Conservation (phyloP, 2,113 vertebrate genomes). For the Tragelaphus scriptus region DNA sequence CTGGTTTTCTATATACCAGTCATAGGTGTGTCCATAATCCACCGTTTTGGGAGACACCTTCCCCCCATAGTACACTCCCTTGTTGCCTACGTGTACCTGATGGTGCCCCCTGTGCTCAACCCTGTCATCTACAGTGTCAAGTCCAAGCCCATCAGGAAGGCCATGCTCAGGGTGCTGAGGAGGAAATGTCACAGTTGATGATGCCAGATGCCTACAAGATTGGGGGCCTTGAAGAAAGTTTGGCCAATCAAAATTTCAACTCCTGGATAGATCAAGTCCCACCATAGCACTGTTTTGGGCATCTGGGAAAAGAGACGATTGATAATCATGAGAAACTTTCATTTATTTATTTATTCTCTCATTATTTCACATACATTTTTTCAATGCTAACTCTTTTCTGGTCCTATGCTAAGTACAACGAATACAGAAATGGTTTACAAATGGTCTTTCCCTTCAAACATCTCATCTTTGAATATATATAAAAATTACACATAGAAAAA, state of each 20-base stretch:
- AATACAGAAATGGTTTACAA: not conserved
- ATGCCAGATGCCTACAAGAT: not conserved
- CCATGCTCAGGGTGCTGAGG: slow-evolving; percentile 59
- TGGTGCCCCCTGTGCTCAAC: slow-evolving; percentile 77
- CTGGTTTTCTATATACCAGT: slow-evolving; percentile 78
- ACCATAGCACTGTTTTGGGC: not conserved
- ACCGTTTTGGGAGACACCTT: slow-evolving; percentile 68
- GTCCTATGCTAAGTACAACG: not conserved
- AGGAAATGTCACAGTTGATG: not conserved
- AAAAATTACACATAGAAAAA: not conserved
- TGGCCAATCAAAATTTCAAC: not conserved
- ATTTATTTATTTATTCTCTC: not conserved
- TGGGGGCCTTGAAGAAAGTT: not conserved
- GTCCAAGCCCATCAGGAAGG: slow-evolving; percentile 72
- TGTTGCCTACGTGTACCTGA: slow-evolving; percentile 75
- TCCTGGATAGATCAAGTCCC: not conserved
- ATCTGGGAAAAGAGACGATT: not conserved
- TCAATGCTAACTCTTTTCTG: not conserved
- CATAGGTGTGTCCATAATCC: slow-evolving; percentile 73
- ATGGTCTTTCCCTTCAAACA: not conserved
- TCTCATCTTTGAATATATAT: not conserved
- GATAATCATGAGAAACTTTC: not conserved
- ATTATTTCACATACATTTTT: not conserved
- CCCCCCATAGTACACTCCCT: slow-evolving; percentile 59
- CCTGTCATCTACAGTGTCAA: slow-evolving; percentile 80